Conservation (phyloP, 2,888 invertebrate species). For the Nasonovia ribisnigri region DNA sequence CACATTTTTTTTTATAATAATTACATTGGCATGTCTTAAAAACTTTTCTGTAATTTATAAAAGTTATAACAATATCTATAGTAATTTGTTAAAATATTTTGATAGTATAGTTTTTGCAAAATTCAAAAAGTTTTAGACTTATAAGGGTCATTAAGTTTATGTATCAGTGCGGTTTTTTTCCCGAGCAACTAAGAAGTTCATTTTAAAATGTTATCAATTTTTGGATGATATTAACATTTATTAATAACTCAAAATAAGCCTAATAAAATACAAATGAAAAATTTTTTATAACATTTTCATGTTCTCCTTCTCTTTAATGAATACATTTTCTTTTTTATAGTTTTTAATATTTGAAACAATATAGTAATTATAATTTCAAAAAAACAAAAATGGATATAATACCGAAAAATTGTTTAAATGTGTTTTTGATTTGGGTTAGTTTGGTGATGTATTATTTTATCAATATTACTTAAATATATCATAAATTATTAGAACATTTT, state of each 20-base stretch:
- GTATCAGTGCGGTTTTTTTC: constrained; percentile 19
- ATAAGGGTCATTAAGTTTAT: constrained; percentile 12
- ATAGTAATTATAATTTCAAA: background rate
- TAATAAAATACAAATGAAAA: background rate
- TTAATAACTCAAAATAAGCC: no score
- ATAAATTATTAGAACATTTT: background rate
- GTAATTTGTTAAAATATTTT: constrained; percentile 20
- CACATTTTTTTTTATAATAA: constrained; percentile 26
- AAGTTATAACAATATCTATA: constrained; percentile 28
- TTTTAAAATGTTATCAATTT: constrained; percentile 2
- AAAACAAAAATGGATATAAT: background rate
- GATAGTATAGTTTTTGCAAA: constrained; percentile 27
- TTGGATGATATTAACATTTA: constrained; percentile 18
- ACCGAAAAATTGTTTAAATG: background rate
- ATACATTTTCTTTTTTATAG: background rate
- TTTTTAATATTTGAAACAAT: background rate
- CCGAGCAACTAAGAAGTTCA: background rate
- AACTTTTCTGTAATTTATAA: constrained; percentile 24
- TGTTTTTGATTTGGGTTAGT: background rate
- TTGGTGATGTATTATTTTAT: background rate
- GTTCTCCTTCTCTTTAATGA: background rate
- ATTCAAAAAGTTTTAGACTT: constrained; percentile 40
- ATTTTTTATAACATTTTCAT: background rate
- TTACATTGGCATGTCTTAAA: constrained; percentile 19
- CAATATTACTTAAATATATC: background rate